phyloP scores from a whole-genome alignment of 2,113 vertebrate genomes.

The Andinoacara biseriatus region DNA sequence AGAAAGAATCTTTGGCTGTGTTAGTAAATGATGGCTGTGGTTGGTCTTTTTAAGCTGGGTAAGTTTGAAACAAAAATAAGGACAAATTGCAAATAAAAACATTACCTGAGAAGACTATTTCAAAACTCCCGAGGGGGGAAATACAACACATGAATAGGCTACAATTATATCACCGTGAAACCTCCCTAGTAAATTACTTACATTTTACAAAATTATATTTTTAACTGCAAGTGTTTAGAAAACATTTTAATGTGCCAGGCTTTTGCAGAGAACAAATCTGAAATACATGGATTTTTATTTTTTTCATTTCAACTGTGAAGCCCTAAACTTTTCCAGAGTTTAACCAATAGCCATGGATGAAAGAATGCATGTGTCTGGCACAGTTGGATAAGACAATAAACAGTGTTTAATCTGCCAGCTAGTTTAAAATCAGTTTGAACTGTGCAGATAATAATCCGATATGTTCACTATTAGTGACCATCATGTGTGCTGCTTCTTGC shows the following conservation, averaged over 20 bases:
- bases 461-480: not conserved
- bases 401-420: not conserved
- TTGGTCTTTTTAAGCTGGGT: not conserved
- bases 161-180: not conserved
- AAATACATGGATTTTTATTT: not conserved
- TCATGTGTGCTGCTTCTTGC: not conserved
- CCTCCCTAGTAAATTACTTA: no score
- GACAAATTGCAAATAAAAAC: not conserved
- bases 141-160: not conserved
- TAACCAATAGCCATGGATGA: accelerated
- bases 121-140: not conserved
- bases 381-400: not conserved
- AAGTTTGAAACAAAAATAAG: slow-evolving; percentile 12
- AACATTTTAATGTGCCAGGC: not conserved
- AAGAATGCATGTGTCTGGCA: not conserved
- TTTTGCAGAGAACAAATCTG: not conserved
- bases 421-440: not conserved
- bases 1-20: slow-evolving; percentile 10
- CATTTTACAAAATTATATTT: not conserved
- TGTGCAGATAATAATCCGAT: not conserved
- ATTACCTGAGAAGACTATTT: not conserved
- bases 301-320: not conserved
- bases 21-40: not conserved
- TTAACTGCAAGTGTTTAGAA: not conserved
- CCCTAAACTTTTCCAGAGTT: not conserved